Evolutionary conservation across 2,888 invertebrate species (phyloP).

Genomic region (Drosophila limbata): DNA sequence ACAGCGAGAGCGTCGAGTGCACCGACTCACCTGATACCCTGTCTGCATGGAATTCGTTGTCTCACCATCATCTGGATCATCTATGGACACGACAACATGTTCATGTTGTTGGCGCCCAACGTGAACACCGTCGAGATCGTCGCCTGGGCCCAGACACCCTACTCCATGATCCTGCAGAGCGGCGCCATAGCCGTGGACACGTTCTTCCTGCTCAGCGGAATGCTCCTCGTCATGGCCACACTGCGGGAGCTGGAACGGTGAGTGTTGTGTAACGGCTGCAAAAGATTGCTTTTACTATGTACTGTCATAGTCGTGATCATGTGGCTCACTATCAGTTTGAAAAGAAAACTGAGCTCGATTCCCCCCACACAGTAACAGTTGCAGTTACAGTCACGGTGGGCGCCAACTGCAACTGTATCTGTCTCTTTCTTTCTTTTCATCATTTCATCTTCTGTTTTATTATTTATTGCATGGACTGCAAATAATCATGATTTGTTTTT

Average conservation of each 20-base stretch:
- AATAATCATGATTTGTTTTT: too few relatives aligned
- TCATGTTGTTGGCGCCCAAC: conserved; percentile 49
- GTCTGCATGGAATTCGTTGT: conserved; percentile 84
- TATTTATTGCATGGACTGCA: too few relatives aligned
- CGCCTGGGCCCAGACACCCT: conserved; percentile 59
- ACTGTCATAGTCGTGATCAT: too few relatives aligned
- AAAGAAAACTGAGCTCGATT: too few relatives aligned
- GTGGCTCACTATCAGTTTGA: too few relatives aligned
- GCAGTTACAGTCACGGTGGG: too few relatives aligned
- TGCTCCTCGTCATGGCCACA: conserved; percentile 85
- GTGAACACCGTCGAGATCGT: conserved; percentile 41
- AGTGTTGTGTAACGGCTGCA: background rate
- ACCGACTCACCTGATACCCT: conserved; percentile 68
- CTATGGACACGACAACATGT: conserved; percentile 76
- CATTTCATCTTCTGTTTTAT: too few relatives aligned
- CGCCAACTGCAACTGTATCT: too few relatives aligned
- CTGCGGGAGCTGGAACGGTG: conserved; percentile 70
- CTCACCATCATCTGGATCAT: conserved; percentile 85
- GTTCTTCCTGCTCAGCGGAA: conserved; percentile 87
- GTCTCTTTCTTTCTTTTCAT: too few relatives aligned
- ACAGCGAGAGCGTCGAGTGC: background rate
- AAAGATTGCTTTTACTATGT: too few relatives aligned
- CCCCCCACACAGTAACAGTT: too few relatives aligned
- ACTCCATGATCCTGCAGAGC: conserved; percentile 72
- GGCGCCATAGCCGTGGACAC: conserved; percentile 87